Evolutionary conservation across 1,140 invertebrate species (phyloP).

Genomic region (Heliconius hermathena): DNA sequence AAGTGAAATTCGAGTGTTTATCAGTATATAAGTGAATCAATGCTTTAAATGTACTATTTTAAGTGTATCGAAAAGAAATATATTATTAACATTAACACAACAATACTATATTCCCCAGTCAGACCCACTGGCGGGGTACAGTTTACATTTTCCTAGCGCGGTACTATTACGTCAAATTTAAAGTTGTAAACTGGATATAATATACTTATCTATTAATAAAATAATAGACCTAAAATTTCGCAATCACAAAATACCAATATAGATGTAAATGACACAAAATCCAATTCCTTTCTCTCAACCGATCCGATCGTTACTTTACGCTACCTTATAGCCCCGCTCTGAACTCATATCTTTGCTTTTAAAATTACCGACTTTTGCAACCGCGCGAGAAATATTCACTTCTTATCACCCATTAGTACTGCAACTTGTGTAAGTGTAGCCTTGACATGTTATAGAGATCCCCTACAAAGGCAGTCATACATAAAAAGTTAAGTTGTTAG

Average conservation of each 20-base stretch:
- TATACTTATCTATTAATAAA: neutral
- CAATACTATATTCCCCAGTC: too few species aligned
- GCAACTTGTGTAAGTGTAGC: conserved; percentile 25
- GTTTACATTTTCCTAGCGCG: neutral
- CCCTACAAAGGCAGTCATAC: neutral
- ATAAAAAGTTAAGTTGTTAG: neutral
- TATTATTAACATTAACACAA: too few species aligned
- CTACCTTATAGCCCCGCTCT: conserved; percentile 36
- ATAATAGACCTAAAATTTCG: neutral
- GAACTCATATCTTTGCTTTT: conserved; percentile 37
- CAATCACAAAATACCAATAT: conserved; percentile 6
- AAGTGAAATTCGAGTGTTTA: neutral
- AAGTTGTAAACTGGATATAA: too few species aligned
- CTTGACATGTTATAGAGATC: conserved; percentile 23
- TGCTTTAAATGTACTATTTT: too few species aligned
- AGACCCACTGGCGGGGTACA: too few species aligned
- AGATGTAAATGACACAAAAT: conserved; percentile 18
- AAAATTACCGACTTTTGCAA: conserved; percentile 37
- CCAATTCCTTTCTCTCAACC: neutral
- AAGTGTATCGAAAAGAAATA: too few species aligned
- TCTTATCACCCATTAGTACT: conserved; percentile 36
- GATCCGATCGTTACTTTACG: neutral
- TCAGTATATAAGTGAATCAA: neutral
- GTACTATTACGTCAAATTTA: too few species aligned
- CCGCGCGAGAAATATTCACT: conserved; percentile 26